A percentile compares a stretch with the other conserved stretches of the same genome.
phyloP scores from a whole-genome alignment of 2,797 vertebrate genomes.

The Paratrypauchen microcephalus region DNA sequence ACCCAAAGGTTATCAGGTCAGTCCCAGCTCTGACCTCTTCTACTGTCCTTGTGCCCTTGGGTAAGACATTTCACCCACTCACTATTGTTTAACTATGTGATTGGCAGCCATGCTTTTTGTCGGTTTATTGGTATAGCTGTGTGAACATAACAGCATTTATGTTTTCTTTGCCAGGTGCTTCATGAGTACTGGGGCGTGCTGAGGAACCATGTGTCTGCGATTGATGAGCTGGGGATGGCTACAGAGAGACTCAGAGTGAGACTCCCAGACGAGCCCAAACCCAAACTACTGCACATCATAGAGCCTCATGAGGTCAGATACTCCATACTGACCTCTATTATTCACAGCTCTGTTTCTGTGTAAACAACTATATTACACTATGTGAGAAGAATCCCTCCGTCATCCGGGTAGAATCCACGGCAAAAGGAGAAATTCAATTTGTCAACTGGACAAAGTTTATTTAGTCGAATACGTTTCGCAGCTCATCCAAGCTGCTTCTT shows the following conservation, averaged over 20 bases:
- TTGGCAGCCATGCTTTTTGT: too few relatives aligned
- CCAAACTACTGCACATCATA: constrained; percentile 95
- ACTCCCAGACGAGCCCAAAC: constrained; percentile 91
- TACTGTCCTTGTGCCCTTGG: too few relatives aligned
- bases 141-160: not conserved
- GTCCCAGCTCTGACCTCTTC: too few relatives aligned
- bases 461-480: too few relatives aligned
- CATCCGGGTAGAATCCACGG: too few relatives aligned
- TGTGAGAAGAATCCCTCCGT: too few relatives aligned
- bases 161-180: constrained; percentile 77
- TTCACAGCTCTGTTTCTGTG: constrained; percentile 4
- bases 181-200: constrained; percentile 99
- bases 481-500: too few relatives aligned
- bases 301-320: constrained; percentile 90
- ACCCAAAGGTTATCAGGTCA: too few relatives aligned
- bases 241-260: constrained; percentile 92
- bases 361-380: constrained; percentile 10
- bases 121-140: not conserved
- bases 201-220: constrained; percentile 93
- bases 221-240: constrained; percentile 97
- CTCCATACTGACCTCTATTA: not conserved
- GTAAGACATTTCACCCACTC: too few relatives aligned
- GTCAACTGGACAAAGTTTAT: too few relatives aligned
- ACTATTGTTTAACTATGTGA: too few relatives aligned
- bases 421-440: too few relatives aligned